These are phyloP conservation scores for Macrochelys suwanniensis DNA, from an alignment of 2,797 vertebrate species.

Conservation along the genomic window DNA sequence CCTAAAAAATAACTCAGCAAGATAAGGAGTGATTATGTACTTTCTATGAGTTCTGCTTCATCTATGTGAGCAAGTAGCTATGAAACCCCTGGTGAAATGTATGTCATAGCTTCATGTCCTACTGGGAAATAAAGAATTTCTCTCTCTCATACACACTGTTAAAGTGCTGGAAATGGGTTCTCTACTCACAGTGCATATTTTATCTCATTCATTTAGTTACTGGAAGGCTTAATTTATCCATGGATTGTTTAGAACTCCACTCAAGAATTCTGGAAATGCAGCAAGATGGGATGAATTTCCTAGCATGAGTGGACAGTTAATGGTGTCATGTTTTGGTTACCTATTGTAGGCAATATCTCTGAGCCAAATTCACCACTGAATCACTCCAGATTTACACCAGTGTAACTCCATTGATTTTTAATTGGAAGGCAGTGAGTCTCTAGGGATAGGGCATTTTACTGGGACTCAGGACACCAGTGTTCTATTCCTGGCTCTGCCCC, in stretches of 20 bases:
- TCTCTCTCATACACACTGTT: background rate
- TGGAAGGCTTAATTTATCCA: background rate
- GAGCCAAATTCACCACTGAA: background rate
- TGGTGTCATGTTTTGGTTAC: background rate
- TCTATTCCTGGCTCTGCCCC: background rate
- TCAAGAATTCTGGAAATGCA: background rate
- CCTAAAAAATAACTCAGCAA: background rate
- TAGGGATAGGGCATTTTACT: background rate
- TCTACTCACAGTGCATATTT: fast-evolving
- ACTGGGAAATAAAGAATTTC: background rate
- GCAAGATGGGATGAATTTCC: background rate
- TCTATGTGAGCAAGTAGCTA: background rate
- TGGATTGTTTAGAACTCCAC: background rate
- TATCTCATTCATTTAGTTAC: background rate
- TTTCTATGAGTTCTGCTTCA: background rate
- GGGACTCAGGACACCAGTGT: background rate
- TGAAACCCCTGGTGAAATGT: background rate
- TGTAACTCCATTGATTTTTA: background rate
- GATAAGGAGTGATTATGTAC: background rate
- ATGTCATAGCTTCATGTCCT: background rate
- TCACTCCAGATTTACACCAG: background rate
- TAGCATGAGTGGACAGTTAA: background rate
- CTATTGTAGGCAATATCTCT: background rate
- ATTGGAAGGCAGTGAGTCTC: background rate
- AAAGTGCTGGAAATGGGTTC: background rate